phyloP scores from a whole-genome alignment of 2,113 vertebrate genomes.

The Microcebus tavaratra region DNA sequence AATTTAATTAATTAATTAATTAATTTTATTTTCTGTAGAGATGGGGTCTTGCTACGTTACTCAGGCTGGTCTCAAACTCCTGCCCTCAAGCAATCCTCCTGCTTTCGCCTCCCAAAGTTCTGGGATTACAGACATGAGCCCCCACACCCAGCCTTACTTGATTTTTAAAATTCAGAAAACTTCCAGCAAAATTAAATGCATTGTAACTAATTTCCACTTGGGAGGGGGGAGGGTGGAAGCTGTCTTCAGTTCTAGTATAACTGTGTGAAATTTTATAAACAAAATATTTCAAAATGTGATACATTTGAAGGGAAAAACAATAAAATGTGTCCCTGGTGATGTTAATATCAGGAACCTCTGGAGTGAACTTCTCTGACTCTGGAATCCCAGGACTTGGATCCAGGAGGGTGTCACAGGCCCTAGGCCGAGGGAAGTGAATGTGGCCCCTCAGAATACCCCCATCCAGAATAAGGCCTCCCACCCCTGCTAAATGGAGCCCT shows the following conservation, averaged over 20 bases:
- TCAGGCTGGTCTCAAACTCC: too few species aligned
- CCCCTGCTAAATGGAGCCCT: background rate
- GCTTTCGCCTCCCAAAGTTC: too few species aligned
- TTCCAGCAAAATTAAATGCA: background rate
- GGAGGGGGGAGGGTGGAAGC: background rate
- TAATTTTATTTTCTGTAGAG: too few species aligned
- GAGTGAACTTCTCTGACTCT: background rate
- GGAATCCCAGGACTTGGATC: background rate
- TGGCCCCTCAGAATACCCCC: background rate
- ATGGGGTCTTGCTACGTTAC: too few species aligned
- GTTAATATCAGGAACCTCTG: background rate
- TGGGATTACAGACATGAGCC: too few species aligned
- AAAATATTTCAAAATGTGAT: background rate
- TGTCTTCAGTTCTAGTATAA: background rate
- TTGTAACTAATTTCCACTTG: background rate
- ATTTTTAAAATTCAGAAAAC: background rate
- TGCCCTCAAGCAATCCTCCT: too few species aligned
- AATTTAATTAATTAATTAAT: too few species aligned
- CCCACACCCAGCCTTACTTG: too few species aligned
- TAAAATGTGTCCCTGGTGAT: background rate
- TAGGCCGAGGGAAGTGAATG: background rate
- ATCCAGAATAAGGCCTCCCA: rapidly evolving
- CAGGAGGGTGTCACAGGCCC: rapidly evolving
- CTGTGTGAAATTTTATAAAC: background rate
- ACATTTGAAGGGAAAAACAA: background rate